Evolutionary conservation across 2,888 invertebrate species (phyloP), one percentile per base, ranked within the genome.

Genomic region (Epiblema foenella): DNA sequence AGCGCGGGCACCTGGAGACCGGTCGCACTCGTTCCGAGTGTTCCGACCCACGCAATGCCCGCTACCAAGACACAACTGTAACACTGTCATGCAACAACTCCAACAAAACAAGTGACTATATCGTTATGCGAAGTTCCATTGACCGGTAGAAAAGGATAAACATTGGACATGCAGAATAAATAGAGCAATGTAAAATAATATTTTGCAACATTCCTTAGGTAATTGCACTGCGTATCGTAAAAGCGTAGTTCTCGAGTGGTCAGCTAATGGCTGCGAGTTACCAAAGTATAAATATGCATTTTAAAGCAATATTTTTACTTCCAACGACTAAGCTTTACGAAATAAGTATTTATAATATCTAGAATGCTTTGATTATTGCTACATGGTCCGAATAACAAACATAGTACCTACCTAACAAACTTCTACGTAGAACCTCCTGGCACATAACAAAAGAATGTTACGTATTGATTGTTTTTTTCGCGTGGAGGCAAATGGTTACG

Each of bases 1-100:
- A 80, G 77, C 81, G 82, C 82, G 84, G 87, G 85, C 90, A 91
- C 90, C 90, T 91, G 91, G 89, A 81, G 88, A 93, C 92, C 91
- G 91, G 92, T 91, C 87, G 78, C 89, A 90, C 91, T 88, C 85
- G 91, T 91, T 91, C 85, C 80, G 80, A 82, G 80, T 78, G 87
- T 59, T 42, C 37, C 63, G 37, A 63, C 92, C 91, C 91, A 93
- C 92, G 91, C 91, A 89, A 88, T 82, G 83, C 82, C 83, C 73
- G 68, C 73, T 80, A 84, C 88, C 79, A 84, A 80, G 81, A 77
- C 77, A 83, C 79, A 79, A 29, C 15, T 46, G 76, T 74, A 76
- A 60, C 77, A 75, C 75, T 24, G 68, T 33, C 18, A 67, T 52
- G 72, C 39, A 56, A 64, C 69, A 66, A 66, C 66, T 67, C 63